Evolutionary conservation across 2,113 vertebrate species (phyloP).

Genomic region (Etia nguti): DNA sequence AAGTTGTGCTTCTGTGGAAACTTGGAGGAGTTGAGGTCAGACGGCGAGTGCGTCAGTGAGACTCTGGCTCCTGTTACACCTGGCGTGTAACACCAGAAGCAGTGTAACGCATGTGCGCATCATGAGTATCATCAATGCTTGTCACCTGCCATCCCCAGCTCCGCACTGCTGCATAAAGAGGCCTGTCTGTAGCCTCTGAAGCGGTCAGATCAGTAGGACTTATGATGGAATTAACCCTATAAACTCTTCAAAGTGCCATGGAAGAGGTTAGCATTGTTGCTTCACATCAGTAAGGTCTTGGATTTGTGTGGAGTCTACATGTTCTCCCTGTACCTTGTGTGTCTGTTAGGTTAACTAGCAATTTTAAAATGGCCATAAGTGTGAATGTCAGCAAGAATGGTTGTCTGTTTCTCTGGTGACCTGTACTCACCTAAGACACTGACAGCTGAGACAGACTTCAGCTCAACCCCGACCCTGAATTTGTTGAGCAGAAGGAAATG

Average conservation of each 20-base stretch:
- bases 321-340: not conserved
- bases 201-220: not conserved
- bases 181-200: not conserved
- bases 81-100: constrained; percentile 7
- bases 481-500: not conserved
- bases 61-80: constrained; percentile 31
- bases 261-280: not conserved
- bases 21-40: constrained; percentile 26
- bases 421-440: not conserved
- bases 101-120: not conserved
- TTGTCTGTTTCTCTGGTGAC: not conserved
- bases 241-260: not conserved
- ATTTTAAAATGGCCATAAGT: not conserved
- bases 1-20: constrained; percentile 53
- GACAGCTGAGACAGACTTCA: not conserved
- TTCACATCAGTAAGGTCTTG: not conserved
- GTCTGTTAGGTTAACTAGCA: not conserved
- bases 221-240: not conserved
- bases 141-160: not conserved
- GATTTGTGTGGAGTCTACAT: not conserved
- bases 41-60: constrained; percentile 21
- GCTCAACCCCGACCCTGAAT: rapidly evolving
- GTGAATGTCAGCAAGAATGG: not conserved
- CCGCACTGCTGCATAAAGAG: not conserved
- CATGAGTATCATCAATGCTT: not conserved